Percentiles rank a stretch among this genome's conserved stretches.
Conservation (phyloP, 2,113 vertebrate species). For the Cyanocitta stelleri region DNA sequence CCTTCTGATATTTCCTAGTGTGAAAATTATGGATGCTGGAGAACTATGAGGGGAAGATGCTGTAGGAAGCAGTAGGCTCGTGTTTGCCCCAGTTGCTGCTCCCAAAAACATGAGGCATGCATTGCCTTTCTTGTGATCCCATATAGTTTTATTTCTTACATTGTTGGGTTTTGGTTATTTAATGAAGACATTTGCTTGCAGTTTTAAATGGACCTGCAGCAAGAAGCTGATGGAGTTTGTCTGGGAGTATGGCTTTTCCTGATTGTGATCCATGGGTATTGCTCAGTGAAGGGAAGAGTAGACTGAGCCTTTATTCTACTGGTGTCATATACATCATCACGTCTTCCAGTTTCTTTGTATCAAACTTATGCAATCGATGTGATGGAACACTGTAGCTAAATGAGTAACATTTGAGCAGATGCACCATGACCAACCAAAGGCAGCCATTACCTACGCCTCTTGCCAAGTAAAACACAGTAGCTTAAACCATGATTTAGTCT, state of each 20-base stretch:
- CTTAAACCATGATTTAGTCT: neutral
- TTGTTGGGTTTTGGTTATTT: conserved; percentile 69
- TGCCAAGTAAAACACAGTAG: conserved; percentile 15
- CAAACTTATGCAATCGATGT: neutral
- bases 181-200: conserved; percentile 45
- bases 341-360: neutral
- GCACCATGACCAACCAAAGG: neutral
- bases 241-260: conserved; percentile 69
- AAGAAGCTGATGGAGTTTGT: conserved; percentile 70
- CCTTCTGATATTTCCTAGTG: neutral
- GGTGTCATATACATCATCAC: neutral
- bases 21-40: neutral
- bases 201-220: conserved; percentile 47
- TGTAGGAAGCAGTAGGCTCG: neutral
- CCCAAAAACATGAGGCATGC: neutral
- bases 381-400: neutral
- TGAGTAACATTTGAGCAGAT: neutral
- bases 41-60: neutral
- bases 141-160: neutral
- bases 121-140: neutral
- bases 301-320: neutral
- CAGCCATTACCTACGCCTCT: neutral
- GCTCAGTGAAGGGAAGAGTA: neutral
- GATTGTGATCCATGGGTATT: conserved; percentile 18
- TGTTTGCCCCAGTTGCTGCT: neutral